Evolutionary conservation across 2,888 invertebrate genomes (phyloP), one percentile per base, ranked within the genome.

Genomic region (Trichopria drosophilae): DNA sequence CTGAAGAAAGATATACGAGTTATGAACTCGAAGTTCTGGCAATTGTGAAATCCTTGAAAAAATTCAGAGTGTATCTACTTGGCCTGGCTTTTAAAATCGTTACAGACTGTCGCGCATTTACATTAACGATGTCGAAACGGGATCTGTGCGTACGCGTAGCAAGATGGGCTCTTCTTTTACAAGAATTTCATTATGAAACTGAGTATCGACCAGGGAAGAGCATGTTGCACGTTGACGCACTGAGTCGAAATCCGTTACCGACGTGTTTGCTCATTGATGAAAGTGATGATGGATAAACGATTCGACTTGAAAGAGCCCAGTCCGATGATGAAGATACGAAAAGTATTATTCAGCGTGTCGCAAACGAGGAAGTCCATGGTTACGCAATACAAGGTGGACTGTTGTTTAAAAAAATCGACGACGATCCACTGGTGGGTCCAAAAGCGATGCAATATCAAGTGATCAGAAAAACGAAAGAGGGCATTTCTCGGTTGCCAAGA

Each of bases 221-320:
- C 13, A 65, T 64, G 65, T 10, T 13, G 4, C 63, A 61, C 35
- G 58, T 59, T n/a, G n/a, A n/a, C n/a, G n/a, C n/a, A n/a, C n/a
- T n/a, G n/a, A n/a, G n/a, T n/a, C n/a, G n/a, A n/a, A 1, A 60
- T 19, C 61, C 62, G 19, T 23, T 58, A 16, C 53, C 55, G 5
- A 18, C 29, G 5, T 36, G 36, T 31, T 31, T 54, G 20, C 7
- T 48, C 22, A 32, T 51, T n/a, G 35, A 32, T 26, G 40, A 51
- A 23, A 15, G 23, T 7, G 51, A 51, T 10, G 45, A 57, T 3
- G 50, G 54, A n/a, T 6, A 54, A n/a, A 31, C 39, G 1, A 45
- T 48, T 12, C 41, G 42, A 18, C 20, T 57, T 7, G 26, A 42
- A 12, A 50, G 22, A 22, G 48, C 53, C 32, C 48, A 55, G 36